These are phyloP conservation scores for Penaeus chinensis DNA, from an alignment of 1,140 invertebrate species.

Conservation along the genomic window DNA sequence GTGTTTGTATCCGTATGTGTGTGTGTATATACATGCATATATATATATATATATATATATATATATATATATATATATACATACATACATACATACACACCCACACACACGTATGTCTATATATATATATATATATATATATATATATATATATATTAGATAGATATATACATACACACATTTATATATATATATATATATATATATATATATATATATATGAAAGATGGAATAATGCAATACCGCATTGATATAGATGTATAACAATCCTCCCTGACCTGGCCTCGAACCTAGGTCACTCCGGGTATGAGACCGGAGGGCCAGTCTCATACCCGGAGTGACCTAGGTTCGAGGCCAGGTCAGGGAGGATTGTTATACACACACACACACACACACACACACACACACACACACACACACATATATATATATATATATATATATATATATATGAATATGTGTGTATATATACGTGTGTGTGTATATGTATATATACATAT, in stretches of 20 bases:
- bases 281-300: too few species aligned
- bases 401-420: not conserved
- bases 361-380: too few species aligned
- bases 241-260: too few species aligned
- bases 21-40: not conserved
- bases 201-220: slow-evolving; percentile 5
- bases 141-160: not conserved
- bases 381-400: not conserved
- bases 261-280: too few species aligned
- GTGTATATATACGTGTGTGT: not conserved
- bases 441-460: not conserved
- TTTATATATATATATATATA: not conserved
- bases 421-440: not conserved
- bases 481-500: not conserved
- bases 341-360: too few species aligned
- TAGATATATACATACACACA: not conserved
- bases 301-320: too few species aligned
- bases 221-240: too few species aligned
- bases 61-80: slow-evolving; percentile 5
- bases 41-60: not conserved
- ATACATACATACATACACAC: not conserved
- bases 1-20: not conserved
- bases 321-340: too few species aligned
- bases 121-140: slow-evolving; percentile 9
- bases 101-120: not conserved